phyloP scores from a whole-genome alignment of 1,140 invertebrate genomes.

The Olivierus martensii region DNA sequence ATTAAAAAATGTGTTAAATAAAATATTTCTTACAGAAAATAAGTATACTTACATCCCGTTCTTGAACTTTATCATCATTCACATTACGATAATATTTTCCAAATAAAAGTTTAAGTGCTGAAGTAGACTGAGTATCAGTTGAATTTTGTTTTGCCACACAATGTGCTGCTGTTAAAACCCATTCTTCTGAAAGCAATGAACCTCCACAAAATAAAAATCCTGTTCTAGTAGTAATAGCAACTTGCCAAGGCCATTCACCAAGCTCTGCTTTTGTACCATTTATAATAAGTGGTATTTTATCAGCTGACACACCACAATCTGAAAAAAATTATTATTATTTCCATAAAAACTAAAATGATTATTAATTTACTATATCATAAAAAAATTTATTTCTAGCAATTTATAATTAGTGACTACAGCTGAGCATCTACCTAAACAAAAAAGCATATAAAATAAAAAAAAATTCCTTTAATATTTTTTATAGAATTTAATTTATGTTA shows the following conservation, averaged over 20 bases:
- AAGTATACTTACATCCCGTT: constrained; percentile 7
- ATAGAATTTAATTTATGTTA: too few species aligned
- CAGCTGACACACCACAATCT: constrained; percentile 16
- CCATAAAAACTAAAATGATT: too few species aligned
- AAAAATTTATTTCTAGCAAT: too few species aligned
- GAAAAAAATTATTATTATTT: background rate
- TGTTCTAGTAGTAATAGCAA: background rate
- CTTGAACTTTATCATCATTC: constrained; percentile 15
- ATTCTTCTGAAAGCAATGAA: constrained; percentile 9
- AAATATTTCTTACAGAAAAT: too few species aligned
- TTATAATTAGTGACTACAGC: too few species aligned
- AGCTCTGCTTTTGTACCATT: constrained; percentile 7
- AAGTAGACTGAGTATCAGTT: background rate
- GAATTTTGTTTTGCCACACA: constrained; percentile 10
- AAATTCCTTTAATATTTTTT: too few species aligned
- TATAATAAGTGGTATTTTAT: constrained; percentile 9
- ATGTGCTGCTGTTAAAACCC: constrained; percentile 20
- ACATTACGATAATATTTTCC: constrained; percentile 14
- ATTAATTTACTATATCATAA: too few species aligned
- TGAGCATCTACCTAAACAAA: too few species aligned
- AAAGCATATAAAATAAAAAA: too few species aligned
- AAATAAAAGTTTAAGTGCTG: constrained; percentile 3
- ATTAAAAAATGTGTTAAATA: background rate
- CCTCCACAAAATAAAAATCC: constrained; percentile 10
- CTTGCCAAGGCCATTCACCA: constrained; percentile 19